Evolutionary conservation across 2,113 vertebrate species (phyloP).

Genomic region (Macrotus californicus): DNA sequence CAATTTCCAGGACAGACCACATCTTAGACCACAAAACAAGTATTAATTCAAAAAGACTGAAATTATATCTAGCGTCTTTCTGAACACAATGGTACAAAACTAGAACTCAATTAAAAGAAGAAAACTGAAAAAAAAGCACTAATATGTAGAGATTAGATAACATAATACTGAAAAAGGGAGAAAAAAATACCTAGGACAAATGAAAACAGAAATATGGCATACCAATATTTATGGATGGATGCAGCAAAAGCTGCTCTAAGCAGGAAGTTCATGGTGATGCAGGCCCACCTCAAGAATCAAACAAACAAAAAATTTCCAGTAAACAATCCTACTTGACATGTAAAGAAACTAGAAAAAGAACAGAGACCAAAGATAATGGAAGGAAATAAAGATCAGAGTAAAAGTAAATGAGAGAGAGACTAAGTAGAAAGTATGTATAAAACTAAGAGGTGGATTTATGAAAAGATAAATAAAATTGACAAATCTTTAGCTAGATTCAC

Average conservation of each 20-base stretch:
- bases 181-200: neutral
- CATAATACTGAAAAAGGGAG: neutral
- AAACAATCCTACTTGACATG: no score
- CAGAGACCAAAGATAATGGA: neutral
- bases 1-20: no score
- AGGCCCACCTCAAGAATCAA: no score
- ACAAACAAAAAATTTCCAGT: no score
- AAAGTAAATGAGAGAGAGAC: neutral
- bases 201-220: neutral
- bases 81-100: neutral
- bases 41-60: neutral
- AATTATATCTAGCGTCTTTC: neutral
- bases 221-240: neutral
- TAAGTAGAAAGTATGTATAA: neutral
- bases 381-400: neutral
- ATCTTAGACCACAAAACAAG: no score
- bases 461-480: neutral
- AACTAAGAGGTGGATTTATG: neutral
- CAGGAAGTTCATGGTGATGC: no score
- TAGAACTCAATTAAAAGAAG: neutral
- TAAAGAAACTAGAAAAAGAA: no score
- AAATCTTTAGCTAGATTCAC: neutral
- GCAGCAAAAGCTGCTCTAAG: neutral
- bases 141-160: neutral
- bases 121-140: neutral